Evolutionary conservation across 1,140 invertebrate genomes (phyloP), one percentile per base, ranked within the genome.

Genomic region (Cydia pomonella): DNA sequence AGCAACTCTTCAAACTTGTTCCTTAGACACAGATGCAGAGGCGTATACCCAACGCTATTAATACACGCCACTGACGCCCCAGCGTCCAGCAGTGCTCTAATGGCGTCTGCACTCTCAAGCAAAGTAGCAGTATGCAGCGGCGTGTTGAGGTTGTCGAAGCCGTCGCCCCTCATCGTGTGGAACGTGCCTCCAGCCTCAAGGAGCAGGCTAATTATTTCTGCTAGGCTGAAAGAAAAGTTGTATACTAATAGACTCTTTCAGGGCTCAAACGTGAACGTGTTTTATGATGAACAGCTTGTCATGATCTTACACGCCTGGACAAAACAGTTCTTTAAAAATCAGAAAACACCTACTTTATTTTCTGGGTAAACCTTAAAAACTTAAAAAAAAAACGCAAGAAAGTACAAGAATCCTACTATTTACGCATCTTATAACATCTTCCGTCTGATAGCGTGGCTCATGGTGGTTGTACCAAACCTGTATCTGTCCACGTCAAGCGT

Each of bases 61-160:
- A 93, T 89, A 9, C 89, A 86, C 76, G 87, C 80, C 12, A 93
- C 89, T 27, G 84, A 87, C 6, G 91, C 93, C 21, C 92, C 92
- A 25, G 91, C 84, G 0, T 86, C 79, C 18, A 95, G 77, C n/a
- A 95, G 82, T 16, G 87, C 77, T 73, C 90, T 84, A 3, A 94
- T 91, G 66, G 92, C 93, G n/a, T 91, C 88, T 9, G 87, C 78
- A 71, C 93, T 92, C 10, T 93, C 90, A 16, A 89, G 79, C 73
- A 86, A 87, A 47, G 94, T 94, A n/a, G 94, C 94, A 63, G 94
- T 87, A 76, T 95, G 94, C n/a, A 95, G 82, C 69, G 94, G 92
- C 12, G 94, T 94, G 27, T 75, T 50, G 6, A 75, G 4, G 4
- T 25, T 63, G 7, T 38, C 69, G 18, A 73, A 33, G 21, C 73